Evolutionary conservation across 2,797 vertebrate species (phyloP).

Genomic region (Sciaenops ocellatus): DNA sequence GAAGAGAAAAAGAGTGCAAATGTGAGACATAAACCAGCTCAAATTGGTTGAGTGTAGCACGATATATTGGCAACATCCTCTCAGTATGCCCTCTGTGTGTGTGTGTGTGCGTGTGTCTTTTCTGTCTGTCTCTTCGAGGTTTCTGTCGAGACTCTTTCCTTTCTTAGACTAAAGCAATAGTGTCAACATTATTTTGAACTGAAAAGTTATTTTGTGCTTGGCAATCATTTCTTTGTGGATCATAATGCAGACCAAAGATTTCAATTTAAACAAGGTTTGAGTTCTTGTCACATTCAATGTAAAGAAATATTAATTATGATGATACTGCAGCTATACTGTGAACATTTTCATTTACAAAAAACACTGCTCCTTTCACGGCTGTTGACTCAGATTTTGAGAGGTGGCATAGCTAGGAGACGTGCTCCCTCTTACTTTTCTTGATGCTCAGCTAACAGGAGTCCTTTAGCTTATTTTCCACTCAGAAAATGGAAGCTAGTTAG

Average conservation of each 20-base stretch:
- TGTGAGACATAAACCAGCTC: slow-evolving; percentile 47
- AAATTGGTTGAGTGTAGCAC: slow-evolving; percentile 38
- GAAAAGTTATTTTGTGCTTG: slow-evolving; percentile 22
- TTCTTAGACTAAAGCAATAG: slow-evolving; percentile 21
- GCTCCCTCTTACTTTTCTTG: not conserved
- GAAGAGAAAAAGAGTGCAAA: slow-evolving; percentile 31
- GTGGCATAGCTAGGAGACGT: not conserved
- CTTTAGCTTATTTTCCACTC: not conserved
- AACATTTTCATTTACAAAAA: too few relatives aligned
- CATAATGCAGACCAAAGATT: not conserved
- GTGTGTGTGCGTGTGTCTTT: slow-evolving; percentile 1
- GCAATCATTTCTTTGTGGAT: not conserved
- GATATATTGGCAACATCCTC: slow-evolving; percentile 33
- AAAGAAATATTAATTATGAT: not conserved
- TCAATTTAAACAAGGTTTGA: not conserved
- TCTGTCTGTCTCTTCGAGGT: slow-evolving; percentile 10
- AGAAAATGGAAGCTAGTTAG: too few relatives aligned
- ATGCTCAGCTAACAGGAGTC: not conserved
- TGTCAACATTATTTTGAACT: slow-evolving; percentile 24
- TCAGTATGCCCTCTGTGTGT: slow-evolving; percentile 13
- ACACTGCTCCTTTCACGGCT: not conserved
- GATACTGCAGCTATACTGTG: not conserved
- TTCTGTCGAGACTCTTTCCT: slow-evolving; percentile 16
- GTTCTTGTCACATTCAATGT: not conserved
- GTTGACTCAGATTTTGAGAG: not conserved